Percentiles rank a stretch among this genome's conserved stretches.
Evolutionary conservation across 2,888 invertebrate genomes (phyloP).

Genomic region (Platycnemis pennipes): DNA sequence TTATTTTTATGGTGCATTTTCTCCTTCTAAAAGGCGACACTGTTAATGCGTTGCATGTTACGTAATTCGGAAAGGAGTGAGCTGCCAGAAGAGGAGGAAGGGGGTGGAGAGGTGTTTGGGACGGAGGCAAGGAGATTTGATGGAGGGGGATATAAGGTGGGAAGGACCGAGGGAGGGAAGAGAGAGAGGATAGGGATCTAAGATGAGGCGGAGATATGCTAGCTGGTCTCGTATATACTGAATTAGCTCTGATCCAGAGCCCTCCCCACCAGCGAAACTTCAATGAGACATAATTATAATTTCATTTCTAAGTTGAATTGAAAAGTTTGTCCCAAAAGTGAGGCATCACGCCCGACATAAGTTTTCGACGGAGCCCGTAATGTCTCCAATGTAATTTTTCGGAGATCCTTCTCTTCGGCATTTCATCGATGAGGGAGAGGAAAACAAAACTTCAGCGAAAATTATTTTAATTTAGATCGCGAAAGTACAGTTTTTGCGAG

Average conservation of each 20-base stretch:
- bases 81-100: too few relatives aligned
- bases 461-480: too few relatives aligned
- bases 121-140: not conserved
- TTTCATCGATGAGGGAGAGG: too few relatives aligned
- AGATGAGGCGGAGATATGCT: not conserved
- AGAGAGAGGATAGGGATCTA: not conserved
- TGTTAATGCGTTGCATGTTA: not conserved
- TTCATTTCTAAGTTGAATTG: not conserved
- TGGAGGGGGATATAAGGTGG: not conserved
- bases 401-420: too few relatives aligned
- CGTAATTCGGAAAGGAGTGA: not conserved
- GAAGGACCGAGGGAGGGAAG: not conserved
- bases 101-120: not conserved
- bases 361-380: too few relatives aligned
- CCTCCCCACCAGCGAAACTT: not conserved
- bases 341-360: too few relatives aligned
- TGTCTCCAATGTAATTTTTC: too few relatives aligned
- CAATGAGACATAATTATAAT: not conserved
- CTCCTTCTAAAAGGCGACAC: not conserved
- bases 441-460: too few relatives aligned
- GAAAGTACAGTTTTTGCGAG: too few relatives aligned
- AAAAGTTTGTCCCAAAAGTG: not conserved
- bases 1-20: too few relatives aligned
- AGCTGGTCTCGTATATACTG: not conserved
- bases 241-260: not conserved